A percentile compares a stretch with the other conserved stretches of the same genome.
phyloP scores from a whole-genome alignment of 23 tunicate genomes.

The Trididemnum nubilum region DNA sequence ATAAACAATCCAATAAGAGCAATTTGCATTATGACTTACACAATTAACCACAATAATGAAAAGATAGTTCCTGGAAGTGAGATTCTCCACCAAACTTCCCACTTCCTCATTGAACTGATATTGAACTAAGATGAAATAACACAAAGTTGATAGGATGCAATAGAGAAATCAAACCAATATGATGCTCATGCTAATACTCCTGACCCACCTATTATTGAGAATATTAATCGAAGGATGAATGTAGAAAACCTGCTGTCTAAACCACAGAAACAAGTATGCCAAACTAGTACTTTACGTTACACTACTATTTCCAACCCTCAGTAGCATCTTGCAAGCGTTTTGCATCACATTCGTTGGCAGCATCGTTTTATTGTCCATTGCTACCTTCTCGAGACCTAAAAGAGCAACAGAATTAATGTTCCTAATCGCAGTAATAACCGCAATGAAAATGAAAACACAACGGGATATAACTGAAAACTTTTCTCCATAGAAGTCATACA shows the following conservation, averaged over 20 bases:
- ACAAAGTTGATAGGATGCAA: constrained; percentile 25
- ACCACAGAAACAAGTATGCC: constrained; percentile 30
- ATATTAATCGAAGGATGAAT: constrained; percentile 44
- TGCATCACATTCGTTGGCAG: no score
- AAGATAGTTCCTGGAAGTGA: not conserved
- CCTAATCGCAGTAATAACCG: not conserved
- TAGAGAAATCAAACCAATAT: constrained; percentile 22
- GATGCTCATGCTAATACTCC: not conserved
- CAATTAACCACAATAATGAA: constrained; percentile 34
- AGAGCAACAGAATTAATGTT: not conserved
- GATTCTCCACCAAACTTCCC: constrained; percentile 21
- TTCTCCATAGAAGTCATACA: not conserved
- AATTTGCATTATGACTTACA: constrained; percentile 58
- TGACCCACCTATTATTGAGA: constrained; percentile 28
- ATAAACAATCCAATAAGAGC: constrained; percentile 52
- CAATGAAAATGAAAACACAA: not conserved
- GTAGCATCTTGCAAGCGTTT: not conserved
- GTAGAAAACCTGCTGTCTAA: constrained; percentile 66
- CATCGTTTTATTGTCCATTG: no score
- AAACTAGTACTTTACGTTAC: not conserved
- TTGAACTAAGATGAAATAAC: constrained; percentile 18
- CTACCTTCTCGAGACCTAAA: not conserved
- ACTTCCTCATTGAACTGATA: constrained; percentile 22
- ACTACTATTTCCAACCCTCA: not conserved
- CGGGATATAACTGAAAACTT: not conserved